These are phyloP conservation scores for Magallana angulata DNA, from an alignment of 1,140 invertebrate species.

Conservation along the genomic window DNA sequence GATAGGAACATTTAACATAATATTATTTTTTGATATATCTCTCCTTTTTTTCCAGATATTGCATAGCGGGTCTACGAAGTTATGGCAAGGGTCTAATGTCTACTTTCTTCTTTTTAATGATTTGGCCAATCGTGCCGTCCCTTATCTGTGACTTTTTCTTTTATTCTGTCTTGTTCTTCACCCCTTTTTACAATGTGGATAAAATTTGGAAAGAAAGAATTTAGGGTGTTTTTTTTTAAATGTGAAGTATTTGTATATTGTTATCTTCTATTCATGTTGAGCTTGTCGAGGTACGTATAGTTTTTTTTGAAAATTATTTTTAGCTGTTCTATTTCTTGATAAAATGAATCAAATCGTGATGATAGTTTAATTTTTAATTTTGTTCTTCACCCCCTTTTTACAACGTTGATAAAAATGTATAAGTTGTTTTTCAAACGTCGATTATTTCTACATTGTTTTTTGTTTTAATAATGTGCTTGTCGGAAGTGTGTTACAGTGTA, in stretches of 20 bases:
- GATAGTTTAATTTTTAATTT: not conserved
- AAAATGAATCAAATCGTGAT: too few relatives aligned
- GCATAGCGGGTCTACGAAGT: constrained; percentile 8
- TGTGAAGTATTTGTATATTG: too few relatives aligned
- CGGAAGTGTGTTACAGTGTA: too few relatives aligned
- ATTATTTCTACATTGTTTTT: too few relatives aligned
- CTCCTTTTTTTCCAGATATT: not conserved
- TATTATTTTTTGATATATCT: not conserved
- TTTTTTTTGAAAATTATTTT: too few relatives aligned
- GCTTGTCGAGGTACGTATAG: too few relatives aligned
- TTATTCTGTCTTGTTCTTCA: constrained; percentile 55
- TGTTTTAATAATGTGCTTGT: too few relatives aligned
- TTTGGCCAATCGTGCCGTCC: constrained; percentile 54
- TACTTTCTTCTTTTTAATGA: constrained; percentile 33
- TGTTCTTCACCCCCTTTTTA: constrained; percentile 52
- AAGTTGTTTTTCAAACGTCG: too few relatives aligned
- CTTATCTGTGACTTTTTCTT: constrained; percentile 59
- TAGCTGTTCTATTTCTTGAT: too few relatives aligned
- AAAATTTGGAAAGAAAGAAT: not conserved
- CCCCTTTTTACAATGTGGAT: constrained; percentile 30
- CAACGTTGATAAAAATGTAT: constrained; percentile 1
- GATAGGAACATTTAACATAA: not conserved
- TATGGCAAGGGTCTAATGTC: constrained; percentile 43
- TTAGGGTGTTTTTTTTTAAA: too few relatives aligned
- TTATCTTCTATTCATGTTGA: too few relatives aligned